Evolutionary conservation across 2,888 invertebrate species (phyloP).

Genomic region (Polymixis lichenea): DNA sequence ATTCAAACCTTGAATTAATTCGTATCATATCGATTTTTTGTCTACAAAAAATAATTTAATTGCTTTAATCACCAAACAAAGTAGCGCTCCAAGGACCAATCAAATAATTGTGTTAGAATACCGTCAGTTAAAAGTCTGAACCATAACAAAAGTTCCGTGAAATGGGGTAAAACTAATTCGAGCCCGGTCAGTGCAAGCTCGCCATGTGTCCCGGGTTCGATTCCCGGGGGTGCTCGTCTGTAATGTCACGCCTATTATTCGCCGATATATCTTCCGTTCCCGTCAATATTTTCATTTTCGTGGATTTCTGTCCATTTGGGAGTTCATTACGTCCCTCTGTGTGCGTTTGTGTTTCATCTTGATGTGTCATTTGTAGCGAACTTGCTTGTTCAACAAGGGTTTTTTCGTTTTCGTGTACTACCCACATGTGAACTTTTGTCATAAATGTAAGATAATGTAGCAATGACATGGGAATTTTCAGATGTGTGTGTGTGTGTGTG

Average conservation of each 20-base stretch:
- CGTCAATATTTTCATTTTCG: slow-evolving; percentile 87
- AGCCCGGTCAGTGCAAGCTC: slow-evolving; percentile 73
- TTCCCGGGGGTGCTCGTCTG: slow-evolving; percentile 85
- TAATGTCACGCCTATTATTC: slow-evolving; percentile 90
- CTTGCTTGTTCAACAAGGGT: neutral
- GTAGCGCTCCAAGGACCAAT: slow-evolving; percentile 13
- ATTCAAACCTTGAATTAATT: slow-evolving; percentile 25
- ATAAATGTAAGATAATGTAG: neutral
- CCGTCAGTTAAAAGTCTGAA: slow-evolving; percentile 69
- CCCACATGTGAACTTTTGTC: neutral
- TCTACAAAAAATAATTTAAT: slow-evolving; percentile 22
- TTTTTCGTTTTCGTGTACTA: neutral
- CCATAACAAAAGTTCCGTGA: slow-evolving; percentile 87
- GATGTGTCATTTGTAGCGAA: slow-evolving; percentile 46
- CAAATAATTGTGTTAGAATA: slow-evolving; percentile 55
- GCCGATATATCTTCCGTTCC: slow-evolving; percentile 86
- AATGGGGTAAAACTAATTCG: slow-evolving; percentile 89
- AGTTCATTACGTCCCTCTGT: slow-evolving; percentile 77
- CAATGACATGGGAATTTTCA: neutral
- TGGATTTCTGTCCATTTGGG: slow-evolving; percentile 81
- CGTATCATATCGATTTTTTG: slow-evolving; percentile 44
- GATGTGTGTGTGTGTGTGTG: too few relatives aligned
- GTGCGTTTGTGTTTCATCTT: slow-evolving; percentile 55
- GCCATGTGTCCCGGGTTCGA: slow-evolving; percentile 87
- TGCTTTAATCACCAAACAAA: slow-evolving; percentile 15